phyloP scores from a whole-genome alignment of 1,140 invertebrate species.

The Sitodiplosis mosellana region DNA sequence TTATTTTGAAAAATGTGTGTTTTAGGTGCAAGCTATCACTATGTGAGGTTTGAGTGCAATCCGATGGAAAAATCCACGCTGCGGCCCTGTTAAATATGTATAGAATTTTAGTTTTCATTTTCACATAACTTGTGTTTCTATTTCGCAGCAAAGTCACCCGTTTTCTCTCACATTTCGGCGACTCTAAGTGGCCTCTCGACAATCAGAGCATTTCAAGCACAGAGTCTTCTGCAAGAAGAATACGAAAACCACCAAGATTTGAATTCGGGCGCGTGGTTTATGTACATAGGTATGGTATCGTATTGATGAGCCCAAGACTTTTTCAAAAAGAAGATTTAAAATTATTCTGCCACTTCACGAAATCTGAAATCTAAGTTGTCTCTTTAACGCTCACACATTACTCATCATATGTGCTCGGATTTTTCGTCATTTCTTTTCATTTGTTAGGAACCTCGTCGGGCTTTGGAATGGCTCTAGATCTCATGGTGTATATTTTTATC shows the following conservation, averaged over 20 bases:
- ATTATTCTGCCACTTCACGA: no score
- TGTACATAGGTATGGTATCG: constrained; percentile 34
- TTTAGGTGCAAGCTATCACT: no score
- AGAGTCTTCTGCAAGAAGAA: constrained; percentile 40
- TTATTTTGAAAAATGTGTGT: no score
- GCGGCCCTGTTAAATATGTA: no score
- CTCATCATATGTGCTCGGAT: no score
- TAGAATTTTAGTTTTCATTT: background rate
- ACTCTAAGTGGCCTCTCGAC: constrained; percentile 54
- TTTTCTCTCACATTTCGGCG: constrained; percentile 58
- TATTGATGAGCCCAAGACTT: constrained; percentile 12
- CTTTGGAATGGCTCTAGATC: background rate
- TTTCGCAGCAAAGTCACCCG: constrained; percentile 35
- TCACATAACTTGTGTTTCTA: background rate
- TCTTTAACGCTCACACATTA: no score
- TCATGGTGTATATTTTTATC: background rate
- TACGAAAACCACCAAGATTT: constrained; percentile 44
- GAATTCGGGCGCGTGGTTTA: constrained; percentile 53
- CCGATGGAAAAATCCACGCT: no score
- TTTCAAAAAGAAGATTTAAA: no score
- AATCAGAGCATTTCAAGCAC: constrained; percentile 44
- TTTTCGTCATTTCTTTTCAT: constrained; percentile 30
- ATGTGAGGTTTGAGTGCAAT: no score
- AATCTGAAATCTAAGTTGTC: no score
- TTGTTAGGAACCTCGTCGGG: constrained; percentile 39